A percentile compares a stretch with the other conserved stretches of the same genome.
phyloP scores from a whole-genome alignment of 2,888 invertebrate species.

The Therioaphis trifolii region DNA sequence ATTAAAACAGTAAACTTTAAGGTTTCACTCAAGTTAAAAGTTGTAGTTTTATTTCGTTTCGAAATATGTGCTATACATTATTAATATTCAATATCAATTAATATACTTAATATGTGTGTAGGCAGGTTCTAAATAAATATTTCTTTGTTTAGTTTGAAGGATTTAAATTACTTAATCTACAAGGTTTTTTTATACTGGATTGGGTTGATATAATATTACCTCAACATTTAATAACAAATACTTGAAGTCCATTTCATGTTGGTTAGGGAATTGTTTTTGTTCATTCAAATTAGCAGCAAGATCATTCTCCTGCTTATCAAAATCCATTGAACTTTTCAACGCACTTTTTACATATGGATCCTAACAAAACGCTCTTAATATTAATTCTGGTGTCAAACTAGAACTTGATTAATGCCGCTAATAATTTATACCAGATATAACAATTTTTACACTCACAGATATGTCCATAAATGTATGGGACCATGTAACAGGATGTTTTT shows the following conservation, averaged over 20 bases:
- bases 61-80: too few relatives aligned
- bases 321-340: conserved; percentile 86
- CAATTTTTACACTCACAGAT: conserved; percentile 73
- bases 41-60: background rate
- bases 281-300: conserved; percentile 59
- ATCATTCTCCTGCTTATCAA: conserved; percentile 79
- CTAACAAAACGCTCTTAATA: conserved; percentile 64
- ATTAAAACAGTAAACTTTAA: background rate
- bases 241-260: conserved; percentile 58
- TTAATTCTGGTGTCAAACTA: conserved; percentile 11
- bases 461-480: conserved; percentile 95
- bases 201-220: conserved; percentile 35
- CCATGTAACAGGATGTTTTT: conserved; percentile 93
- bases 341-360: conserved; percentile 91
- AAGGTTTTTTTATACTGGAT: conserved; percentile 5
- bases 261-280: conserved; percentile 60
- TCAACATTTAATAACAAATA: conserved; percentile 47
- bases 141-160: background rate
- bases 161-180: background rate
- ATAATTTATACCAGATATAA: background rate
- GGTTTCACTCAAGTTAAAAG: conserved; percentile 3
- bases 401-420: background rate
- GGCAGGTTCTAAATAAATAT: background rate
- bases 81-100: too few relatives aligned
- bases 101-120: too few relatives aligned